Evolutionary conservation across 2,888 invertebrate genomes (phyloP).

Genomic region (Strigamia crassipes): DNA sequence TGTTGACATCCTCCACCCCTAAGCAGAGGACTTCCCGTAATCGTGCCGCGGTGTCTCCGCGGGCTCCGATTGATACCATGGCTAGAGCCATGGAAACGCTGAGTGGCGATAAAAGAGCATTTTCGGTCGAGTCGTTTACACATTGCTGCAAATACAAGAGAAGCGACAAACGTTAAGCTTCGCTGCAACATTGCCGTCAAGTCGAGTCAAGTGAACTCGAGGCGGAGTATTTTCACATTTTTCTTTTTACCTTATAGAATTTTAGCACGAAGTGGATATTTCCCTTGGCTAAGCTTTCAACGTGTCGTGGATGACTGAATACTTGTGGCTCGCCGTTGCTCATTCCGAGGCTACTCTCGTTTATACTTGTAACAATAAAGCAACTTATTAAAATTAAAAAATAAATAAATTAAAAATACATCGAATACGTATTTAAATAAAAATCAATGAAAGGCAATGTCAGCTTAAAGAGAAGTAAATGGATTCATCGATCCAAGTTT

Average conservation of each 20-base stretch:
- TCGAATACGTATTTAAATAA: no score
- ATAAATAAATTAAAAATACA: not conserved
- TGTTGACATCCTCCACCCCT: conserved; percentile 30
- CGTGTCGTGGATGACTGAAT: conserved; percentile 43
- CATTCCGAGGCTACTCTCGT: conserved; percentile 24
- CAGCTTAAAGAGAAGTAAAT: no score
- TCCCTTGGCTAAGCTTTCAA: conserved; percentile 45
- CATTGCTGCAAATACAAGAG: conserved; percentile 39
- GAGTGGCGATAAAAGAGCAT: conserved; percentile 60
- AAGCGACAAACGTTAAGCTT: not conserved
- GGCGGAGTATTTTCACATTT: not conserved
- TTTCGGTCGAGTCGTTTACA: conserved; percentile 54
- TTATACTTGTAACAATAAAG: not conserved
- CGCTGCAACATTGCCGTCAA: not conserved
- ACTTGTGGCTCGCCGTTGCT: conserved; percentile 41
- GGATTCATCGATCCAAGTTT: no score
- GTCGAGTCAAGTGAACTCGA: not conserved
- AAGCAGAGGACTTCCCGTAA: conserved; percentile 33
- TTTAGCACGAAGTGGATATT: conserved; percentile 47
- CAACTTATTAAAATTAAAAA: not conserved
- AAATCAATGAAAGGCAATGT: no score
- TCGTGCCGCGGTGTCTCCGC: conserved; percentile 54
- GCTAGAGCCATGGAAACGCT: conserved; percentile 58
- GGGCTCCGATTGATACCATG: conserved; percentile 59
- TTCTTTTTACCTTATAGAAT: conserved; percentile 38